Conservation (phyloP, 2,797 vertebrate species). For the Tapera naevia region DNA sequence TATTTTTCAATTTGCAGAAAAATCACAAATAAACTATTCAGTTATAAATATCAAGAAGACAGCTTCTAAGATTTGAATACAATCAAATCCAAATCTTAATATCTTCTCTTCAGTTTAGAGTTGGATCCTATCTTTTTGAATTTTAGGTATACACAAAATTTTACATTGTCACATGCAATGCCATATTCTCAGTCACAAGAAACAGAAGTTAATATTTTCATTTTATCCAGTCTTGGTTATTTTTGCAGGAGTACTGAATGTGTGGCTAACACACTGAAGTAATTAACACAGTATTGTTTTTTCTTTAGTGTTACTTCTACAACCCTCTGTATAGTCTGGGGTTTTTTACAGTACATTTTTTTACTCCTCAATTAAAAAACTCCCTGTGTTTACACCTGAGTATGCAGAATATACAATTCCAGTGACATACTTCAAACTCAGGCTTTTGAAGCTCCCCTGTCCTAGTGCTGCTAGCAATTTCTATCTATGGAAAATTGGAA, state of each 20-base stretch:
- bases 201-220: not conserved
- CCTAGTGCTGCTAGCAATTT: constrained; percentile 9
- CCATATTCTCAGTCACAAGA: not conserved
- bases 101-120: not conserved
- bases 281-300: not conserved
- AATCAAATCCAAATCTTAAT: not conserved
- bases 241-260: not conserved
- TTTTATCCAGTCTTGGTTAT: not conserved
- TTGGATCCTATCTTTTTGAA: not conserved
- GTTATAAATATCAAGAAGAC: not conserved
- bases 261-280: not conserved
- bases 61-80: not conserved
- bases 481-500: not conserved
- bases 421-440: constrained; percentile 31
- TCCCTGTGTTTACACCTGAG: not conserved
- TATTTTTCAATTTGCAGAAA: not conserved
- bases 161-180: not conserved
- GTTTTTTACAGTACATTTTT: not conserved
- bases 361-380: not conserved
- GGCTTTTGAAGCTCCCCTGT: not conserved
- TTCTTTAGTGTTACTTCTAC: not conserved
- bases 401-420: not conserved
- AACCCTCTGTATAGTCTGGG: not conserved
- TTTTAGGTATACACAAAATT: not conserved
- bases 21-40: not conserved